A percentile compares a stretch with the other conserved stretches of the same genome.
Evolutionary conservation across 2,797 vertebrate genomes (phyloP).

Genomic region (Masticophis lateralis): DNA sequence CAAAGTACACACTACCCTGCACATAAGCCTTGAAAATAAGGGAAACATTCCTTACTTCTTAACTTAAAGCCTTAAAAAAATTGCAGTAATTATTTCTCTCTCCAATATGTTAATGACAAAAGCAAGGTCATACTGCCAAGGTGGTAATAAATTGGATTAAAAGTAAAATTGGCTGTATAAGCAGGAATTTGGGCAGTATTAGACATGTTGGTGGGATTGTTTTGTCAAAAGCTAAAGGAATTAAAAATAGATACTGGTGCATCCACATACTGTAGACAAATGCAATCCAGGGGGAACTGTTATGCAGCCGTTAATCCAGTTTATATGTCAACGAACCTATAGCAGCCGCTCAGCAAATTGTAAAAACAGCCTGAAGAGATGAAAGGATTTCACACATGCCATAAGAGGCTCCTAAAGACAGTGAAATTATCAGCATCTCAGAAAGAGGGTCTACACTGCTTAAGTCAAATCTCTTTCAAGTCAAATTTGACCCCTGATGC

Average conservation of each 20-base stretch:
- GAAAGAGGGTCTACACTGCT: background rate
- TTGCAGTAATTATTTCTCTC: background rate
- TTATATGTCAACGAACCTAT: conserved; percentile 22
- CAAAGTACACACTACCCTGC: background rate
- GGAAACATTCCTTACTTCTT: background rate
- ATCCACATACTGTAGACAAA: background rate
- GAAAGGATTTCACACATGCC: conserved; percentile 1
- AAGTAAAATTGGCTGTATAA: conserved; percentile 26
- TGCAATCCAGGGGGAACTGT: conserved; percentile 6
- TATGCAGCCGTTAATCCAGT: conserved; percentile 27
- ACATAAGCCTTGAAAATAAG: background rate
- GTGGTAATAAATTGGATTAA: conserved; percentile 37
- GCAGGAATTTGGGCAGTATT: conserved; percentile 35
- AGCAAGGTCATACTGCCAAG: conserved; percentile 33
- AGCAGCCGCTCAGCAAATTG: conserved; percentile 18
- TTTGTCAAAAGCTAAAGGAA: conserved; percentile 23
- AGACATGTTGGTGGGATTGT: conserved; percentile 22
- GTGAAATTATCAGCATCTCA: background rate
- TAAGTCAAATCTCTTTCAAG: background rate
- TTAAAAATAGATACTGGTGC: conserved; percentile 17
- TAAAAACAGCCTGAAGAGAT: background rate
- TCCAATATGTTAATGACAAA: conserved; percentile 16
- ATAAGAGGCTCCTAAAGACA: background rate
- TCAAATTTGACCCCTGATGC: background rate
- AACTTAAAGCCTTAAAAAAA: background rate